Conservation (phyloP, 2,797 vertebrate species). For the Gadopsis bispinosus region DNA sequence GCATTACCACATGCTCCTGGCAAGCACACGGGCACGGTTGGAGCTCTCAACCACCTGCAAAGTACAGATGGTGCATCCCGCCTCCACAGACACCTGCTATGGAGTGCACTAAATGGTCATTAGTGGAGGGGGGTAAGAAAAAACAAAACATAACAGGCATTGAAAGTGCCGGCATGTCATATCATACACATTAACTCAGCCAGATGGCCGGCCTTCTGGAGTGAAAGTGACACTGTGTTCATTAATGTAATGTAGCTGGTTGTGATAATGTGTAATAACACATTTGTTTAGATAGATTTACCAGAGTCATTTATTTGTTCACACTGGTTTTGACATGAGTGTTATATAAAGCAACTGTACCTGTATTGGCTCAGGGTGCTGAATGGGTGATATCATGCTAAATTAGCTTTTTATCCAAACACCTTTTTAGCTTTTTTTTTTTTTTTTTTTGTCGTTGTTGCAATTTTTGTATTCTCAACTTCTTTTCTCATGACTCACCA, state of each 20-base stretch:
- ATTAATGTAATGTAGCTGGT: constrained; percentile 36
- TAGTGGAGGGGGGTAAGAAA: constrained; percentile 66
- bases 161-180: constrained; percentile 80
- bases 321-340: background rate
- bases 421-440: background rate
- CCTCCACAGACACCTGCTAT: constrained; percentile 84
- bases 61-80: constrained; percentile 82
- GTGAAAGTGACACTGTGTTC: constrained; percentile 59
- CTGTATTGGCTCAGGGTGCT: background rate
- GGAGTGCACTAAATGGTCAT: constrained; percentile 77
- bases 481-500: background rate
- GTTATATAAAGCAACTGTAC: background rate
- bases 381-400: background rate
- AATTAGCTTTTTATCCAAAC: background rate
- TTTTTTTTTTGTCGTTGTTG: too few species aligned
- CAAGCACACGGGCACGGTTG: constrained; percentile 57
- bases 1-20: constrained; percentile 6
- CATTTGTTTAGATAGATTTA: constrained; percentile 1
- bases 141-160: constrained; percentile 78
- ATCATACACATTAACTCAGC: constrained; percentile 69
- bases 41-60: constrained; percentile 73
- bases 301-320: background rate
- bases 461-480: background rate
- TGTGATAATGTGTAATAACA: constrained; percentile 8
- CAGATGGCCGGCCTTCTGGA: constrained; percentile 81